Evolutionary conservation across 1,140 invertebrate genomes (phyloP), one percentile per base, ranked within the genome.

Genomic region (Zaprionus tsacasi): DNA sequence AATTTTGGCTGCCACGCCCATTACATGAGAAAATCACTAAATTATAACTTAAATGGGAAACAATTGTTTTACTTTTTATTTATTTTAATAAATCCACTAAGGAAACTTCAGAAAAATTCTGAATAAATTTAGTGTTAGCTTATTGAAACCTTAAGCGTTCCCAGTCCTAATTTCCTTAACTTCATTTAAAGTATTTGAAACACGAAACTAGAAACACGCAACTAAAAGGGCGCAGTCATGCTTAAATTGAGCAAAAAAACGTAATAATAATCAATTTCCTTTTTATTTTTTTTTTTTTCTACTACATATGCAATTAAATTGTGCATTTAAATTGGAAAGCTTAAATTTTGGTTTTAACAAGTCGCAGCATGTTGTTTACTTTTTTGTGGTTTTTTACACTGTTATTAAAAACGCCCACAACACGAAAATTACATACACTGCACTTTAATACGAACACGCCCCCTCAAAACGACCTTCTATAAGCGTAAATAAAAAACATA

Each of bases 321-420:
- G 45, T 25, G 45, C 45, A 50, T 50, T 58, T 58, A 40, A 58
- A 40, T 58, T 58, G 56, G 21, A 13, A n/a, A n/a, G 27, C 48
- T 66, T 71, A 58, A 40, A 52, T 15, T 15, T 12, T 17, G 36
- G 36, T 43, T 58, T 75, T 70, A 69, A 68, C 43, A 69, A 45
- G 52, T 66, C 27, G 30, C 57, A 40, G 58, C 13, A 27, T 45
- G 43, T 72, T 68, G 54, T 75, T 76, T 64, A 72, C 66, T 74
- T 40, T 69, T 69, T 64, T 81, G 85, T 15, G 81, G 75, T 50
- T 70, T 74, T 74, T 88, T 69, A 89, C 81, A 85, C 86, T 79
- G 63, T 81, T 81, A 88, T 88, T 88, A 85, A 85, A 68, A 68
- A 59, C 68, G 82, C 65, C 82, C 82, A 86, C 67, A 86, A 81